Evolutionary conservation across 2,797 vertebrate species (phyloP), one percentile per base, ranked within the genome.

Genomic region (Microtus californicus): DNA sequence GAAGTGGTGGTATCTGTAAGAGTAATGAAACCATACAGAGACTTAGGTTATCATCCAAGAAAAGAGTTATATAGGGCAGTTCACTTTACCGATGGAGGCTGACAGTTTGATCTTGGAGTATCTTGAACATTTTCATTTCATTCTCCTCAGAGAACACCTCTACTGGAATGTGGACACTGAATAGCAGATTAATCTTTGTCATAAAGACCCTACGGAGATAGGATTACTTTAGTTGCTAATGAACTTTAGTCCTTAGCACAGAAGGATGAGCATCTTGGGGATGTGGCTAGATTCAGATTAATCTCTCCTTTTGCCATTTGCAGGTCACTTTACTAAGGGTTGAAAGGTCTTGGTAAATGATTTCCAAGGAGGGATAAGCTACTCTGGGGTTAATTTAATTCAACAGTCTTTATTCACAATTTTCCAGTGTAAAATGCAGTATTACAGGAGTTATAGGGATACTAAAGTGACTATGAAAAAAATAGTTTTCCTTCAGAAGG

Each of bases 151-250:
- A 96, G 54, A 95, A 86, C 37, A 78, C 76, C 94, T 91, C 29
- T 1, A 1, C 1, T 63, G 34, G 69, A 78, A 31, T 87, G 77
- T 92, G 95, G 93, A 93, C 69, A 92, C 90, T 85, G 77, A 74
- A 31, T 96, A 79, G 0, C 0, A 90, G 80, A 89, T 95, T 95
- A 97, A 43, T 48, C 83, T 92, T 97, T 78, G 61, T 0, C 19
- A 79, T 97, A 31, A 94, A 93, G 94, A 89, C 82, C n/a, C 93
- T 73, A 61, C 48, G 56, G 5, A 98, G 95, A 97, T 94, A 95
- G 93, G 89, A 97, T 98, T 97, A 97, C 93, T 91, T 97, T 67
- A 59, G 65, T 91, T 97, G 90, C 88, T 97, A 97, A 97, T 97
- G 71, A 95, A 97, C 95, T 90, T 97, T 97, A 95, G 90, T 96